Base-by-base conservation (phyloP, 92 coral and sea anemone species). In the Scolanthus callimorphus region DNA sequence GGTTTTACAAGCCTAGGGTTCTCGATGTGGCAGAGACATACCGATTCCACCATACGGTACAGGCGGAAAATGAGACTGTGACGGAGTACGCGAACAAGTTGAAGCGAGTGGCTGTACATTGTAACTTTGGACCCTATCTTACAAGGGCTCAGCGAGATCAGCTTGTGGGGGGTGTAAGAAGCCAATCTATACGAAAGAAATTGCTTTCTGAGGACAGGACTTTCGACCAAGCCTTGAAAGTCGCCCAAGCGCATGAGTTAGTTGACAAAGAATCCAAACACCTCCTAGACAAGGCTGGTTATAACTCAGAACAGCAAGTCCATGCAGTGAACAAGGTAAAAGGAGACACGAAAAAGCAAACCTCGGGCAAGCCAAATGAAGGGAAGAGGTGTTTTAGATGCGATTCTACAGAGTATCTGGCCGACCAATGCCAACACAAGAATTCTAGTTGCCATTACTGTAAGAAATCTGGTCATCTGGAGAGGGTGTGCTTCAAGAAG, bases 241-340 rank as follows among this genome's bases (percentile, higher is more conserved):
- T 79, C 27, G 79, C 85, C 28, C 50, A 48, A 34, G 79, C 79
- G n/a, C 69, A 65, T 23, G 69, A 79, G 49, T 22, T 70, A 49
- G 78, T 78, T 27, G 78, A 78, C 11, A 78, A 39, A 55, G 73
- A 78, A 53, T 75, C 77, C 13, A 58, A 51, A 51, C 70, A 61
- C 41, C 38, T 72, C 1, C 29, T 17, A 50, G 59, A 34, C 19
- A 24, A 8, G 30, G 48, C 31, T 50, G 51, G 17, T 25, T 43
- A n/a, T n/a, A n/a, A 26, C 20, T 8, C 12, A 10, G 21, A n/a
- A 31, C 47, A 37, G 53, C 29, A 17, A 17, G 51, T 53, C 8
- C 13, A 55, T 17, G 57, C 65, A 11, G 80, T 62, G 20, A 63
- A 25, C 21, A 37, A 38, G 49, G n/a, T n/a, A n/a, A n/a, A n/a